Conservation (phyloP, 2,888 invertebrate genomes). For the Linhomoeus sp. region DNA sequence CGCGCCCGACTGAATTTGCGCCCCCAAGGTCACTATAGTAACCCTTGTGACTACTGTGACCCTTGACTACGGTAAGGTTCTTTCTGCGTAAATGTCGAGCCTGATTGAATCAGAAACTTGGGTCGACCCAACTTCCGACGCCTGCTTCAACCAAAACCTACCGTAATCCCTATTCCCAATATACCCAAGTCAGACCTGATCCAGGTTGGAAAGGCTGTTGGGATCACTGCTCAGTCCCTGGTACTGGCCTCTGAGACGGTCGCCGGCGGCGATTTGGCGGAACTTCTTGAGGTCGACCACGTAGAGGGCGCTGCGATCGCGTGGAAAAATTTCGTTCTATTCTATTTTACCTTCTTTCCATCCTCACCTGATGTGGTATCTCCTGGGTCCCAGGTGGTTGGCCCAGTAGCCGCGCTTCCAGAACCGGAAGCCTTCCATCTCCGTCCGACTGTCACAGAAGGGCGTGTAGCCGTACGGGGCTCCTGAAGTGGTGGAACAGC, state of each 20-base stretch:
- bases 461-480: constrained; percentile 55
- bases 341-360: no score
- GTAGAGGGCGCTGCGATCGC: constrained; percentile 87
- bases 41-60: no score
- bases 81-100: no score
- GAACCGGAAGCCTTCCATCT: constrained; percentile 97
- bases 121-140: no score
- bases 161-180: no score
- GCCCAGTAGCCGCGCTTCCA: constrained; percentile 99
- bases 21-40: no score
- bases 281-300: constrained; percentile 91
- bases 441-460: constrained; percentile 85
- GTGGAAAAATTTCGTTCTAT: no score
- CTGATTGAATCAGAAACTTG: no score
- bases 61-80: no score
- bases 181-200: constrained; percentile 43
- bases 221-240: constrained; percentile 98
- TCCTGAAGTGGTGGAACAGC: no score
- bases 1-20: no score
- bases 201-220: constrained; percentile 84
- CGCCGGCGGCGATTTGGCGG: constrained; percentile 90
- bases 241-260: constrained; percentile 88
- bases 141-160: no score
- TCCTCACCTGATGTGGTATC: constrained; percentile 44
- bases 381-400: constrained; percentile 55